A percentile compares a stretch with the other conserved stretches of the same genome.
Evolutionary conservation across 2,113 vertebrate genomes (phyloP).

Genomic region (Rhabdornis inornatus): DNA sequence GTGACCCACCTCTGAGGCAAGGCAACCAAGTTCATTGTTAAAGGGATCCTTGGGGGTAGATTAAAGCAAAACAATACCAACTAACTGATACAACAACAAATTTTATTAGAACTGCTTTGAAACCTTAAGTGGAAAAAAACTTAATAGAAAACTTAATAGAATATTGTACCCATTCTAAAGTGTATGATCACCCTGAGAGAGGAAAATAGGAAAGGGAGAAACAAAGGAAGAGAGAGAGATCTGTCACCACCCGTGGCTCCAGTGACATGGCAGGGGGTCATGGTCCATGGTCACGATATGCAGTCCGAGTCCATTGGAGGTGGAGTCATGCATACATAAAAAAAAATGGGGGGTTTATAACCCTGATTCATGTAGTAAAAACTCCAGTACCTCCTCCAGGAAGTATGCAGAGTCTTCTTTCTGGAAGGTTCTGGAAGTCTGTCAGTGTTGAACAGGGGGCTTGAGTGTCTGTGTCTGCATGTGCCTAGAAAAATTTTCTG

Average conservation of each 20-base stretch:
- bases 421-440: background rate
- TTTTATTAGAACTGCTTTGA: background rate
- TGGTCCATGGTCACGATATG: rapidly evolving
- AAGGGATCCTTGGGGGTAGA: background rate
- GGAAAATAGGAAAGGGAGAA: background rate
- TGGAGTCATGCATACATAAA: rapidly evolving
- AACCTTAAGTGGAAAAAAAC: background rate
- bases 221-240: background rate
- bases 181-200: background rate
- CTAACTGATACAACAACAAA: background rate
- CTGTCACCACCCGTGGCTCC: too few species aligned
- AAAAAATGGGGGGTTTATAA: background rate
- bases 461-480: background rate
- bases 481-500: background rate
- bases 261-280: background rate
- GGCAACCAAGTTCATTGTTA: rapidly evolving
- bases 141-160: too few species aligned
- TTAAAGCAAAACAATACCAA: background rate
- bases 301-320: background rate
- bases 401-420: background rate
- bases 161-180: background rate
- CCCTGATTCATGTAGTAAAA: background rate
- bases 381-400: background rate
- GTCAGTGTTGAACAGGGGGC: background rate
- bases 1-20: background rate